Conservation (phyloP, 2,797 vertebrate genomes). For the Lagodon rhomboides region DNA sequence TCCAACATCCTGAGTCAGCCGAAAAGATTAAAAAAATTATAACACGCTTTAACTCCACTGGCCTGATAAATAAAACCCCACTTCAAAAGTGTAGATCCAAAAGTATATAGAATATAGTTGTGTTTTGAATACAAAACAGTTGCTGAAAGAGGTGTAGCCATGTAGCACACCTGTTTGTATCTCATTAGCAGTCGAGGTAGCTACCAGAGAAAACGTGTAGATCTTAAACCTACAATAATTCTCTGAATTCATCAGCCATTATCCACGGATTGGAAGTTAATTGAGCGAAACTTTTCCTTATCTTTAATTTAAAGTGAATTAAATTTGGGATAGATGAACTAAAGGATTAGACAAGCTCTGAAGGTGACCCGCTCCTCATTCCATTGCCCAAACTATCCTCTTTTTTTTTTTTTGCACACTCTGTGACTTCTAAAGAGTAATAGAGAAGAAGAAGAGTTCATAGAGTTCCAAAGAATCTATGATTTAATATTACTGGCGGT, state of each 20-base stretch:
- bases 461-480: neutral
- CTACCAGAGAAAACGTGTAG: conserved; percentile 23
- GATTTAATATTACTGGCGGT: neutral
- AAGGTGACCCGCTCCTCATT: conserved; percentile 62
- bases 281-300: conserved; percentile 59
- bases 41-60: neutral
- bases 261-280: conserved; percentile 62
- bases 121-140: neutral
- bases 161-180: neutral
- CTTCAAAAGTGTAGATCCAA: neutral
- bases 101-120: neutral
- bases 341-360: conserved; percentile 65
- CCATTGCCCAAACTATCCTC: conserved; percentile 17
- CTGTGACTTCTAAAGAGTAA: conserved; percentile 37
- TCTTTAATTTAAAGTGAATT: conserved; percentile 70
- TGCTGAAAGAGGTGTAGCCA: neutral
- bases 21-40: neutral
- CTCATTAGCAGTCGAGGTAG: conserved; percentile 15
- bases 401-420: conserved; percentile 23
- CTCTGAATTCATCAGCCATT: conserved; percentile 54
- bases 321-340: conserved; percentile 62
- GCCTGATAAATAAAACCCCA: neutral
- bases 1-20: no score
- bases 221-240: conserved; percentile 37
- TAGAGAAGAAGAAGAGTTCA: conserved; percentile 6